A percentile compares a stretch with the other conserved stretches of the same genome.
Conservation (phyloP, 2,888 invertebrate genomes). For the Zhuqinia jingwanae region DNA sequence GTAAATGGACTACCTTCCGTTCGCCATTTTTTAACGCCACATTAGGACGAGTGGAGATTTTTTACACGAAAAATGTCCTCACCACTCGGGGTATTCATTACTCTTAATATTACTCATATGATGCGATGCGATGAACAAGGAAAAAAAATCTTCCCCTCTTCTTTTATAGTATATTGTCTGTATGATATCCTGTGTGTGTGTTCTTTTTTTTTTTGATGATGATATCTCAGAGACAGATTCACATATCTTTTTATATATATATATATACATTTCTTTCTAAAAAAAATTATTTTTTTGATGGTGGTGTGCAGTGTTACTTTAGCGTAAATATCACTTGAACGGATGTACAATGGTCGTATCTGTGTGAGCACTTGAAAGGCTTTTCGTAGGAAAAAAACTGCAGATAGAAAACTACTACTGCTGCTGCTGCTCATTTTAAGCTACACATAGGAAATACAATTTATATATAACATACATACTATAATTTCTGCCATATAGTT, state of each 20-base stretch:
- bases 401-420: neutral
- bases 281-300: neutral
- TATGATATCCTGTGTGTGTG: neutral
- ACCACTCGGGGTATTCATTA: slow-evolving; percentile 76
- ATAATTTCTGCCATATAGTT: too few relatives aligned
- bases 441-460: too few relatives aligned
- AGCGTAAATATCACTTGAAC: too few relatives aligned
- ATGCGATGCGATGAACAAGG: slow-evolving; percentile 4
- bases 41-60: slow-evolving; percentile 72
- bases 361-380: neutral
- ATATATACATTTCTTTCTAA: neutral
- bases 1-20: slow-evolving; percentile 79
- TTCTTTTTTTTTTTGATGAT: neutral
- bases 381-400: neutral
- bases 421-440: neutral
- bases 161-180: neutral
- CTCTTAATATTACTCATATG: slow-evolving; percentile 67
- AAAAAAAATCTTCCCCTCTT: neutral
- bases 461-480: too few relatives aligned
- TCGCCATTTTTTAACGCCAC: slow-evolving; percentile 79
- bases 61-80: slow-evolving; percentile 70
- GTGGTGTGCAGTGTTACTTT: too few relatives aligned
- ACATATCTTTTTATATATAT: too few relatives aligned
- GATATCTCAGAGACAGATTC: neutral
- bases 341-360: too few relatives aligned